Conservation (phyloP, 2,113 vertebrate species). For the Xiphophorus couchianus region DNA sequence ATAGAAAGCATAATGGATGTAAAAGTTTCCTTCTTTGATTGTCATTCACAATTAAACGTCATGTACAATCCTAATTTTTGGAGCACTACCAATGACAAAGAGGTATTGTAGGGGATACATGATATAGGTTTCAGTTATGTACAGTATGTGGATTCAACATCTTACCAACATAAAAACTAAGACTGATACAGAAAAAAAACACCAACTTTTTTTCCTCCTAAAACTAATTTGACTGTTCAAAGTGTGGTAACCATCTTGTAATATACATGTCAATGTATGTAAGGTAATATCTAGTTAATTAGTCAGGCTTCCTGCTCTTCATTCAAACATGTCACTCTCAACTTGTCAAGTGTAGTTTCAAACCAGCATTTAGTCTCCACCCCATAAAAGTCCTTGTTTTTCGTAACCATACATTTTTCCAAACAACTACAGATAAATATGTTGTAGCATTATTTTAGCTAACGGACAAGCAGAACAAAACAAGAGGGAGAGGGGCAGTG, state of each 20-base stretch:
- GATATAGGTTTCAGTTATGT: not conserved
- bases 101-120: not conserved
- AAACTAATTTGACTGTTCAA: too few relatives aligned
- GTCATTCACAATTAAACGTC: not conserved
- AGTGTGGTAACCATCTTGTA: too few relatives aligned
- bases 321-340: too few relatives aligned
- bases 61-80: not conserved
- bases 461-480: not conserved
- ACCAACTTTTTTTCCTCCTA: too few relatives aligned
- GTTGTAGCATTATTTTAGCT: not conserved
- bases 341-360: too few relatives aligned
- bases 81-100: not conserved
- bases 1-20: not conserved
- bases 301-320: too few relatives aligned
- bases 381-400: not conserved
- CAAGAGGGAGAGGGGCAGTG: not conserved
- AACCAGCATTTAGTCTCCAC: not conserved
- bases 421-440: not conserved
- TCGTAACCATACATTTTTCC: not conserved
- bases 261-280: too few relatives aligned
- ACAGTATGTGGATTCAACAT: too few relatives aligned
- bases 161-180: too few relatives aligned
- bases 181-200: too few relatives aligned
- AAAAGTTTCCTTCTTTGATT: not conserved
- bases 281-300: too few relatives aligned